Evolutionary conservation across 2,888 invertebrate species (phyloP), one percentile per base, ranked within the genome.

Genomic region (Amphiduros pacificus): DNA sequence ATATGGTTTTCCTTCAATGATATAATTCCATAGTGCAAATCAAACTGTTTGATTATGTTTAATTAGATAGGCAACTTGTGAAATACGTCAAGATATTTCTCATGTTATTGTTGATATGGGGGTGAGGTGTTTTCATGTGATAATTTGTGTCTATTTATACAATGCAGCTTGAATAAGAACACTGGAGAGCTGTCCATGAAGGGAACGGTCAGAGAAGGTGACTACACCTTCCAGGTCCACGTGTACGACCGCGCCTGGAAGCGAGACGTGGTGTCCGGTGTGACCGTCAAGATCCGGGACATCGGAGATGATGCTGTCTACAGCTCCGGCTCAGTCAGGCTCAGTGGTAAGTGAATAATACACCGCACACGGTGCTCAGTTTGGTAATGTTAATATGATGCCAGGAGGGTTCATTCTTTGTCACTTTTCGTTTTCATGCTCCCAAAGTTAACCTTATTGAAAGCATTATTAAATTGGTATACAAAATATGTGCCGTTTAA

Each of bases 131-230:
- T n/a, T n/a, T n/a, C n/a, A n/a, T n/a, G n/a, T n/a, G n/a, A n/a
- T n/a, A n/a, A n/a, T n/a, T n/a, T n/a, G n/a, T n/a, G n/a, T n/a
- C n/a, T n/a, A n/a, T n/a, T n/a, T n/a, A n/a, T n/a, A n/a, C n/a
- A n/a, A n/a, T 56, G 2, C 61, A 70, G 70, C 32, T 85, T 97
- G 29, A 91, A 95, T 79, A 91, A 92, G 81, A 92, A 93, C 78
- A 91, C 92, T 0, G 97, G 97, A 22, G 93, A 94, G 91, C 91
- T 99, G 72, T 92, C 91, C 66, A 97, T 98, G 95, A 89, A 89
- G 76, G 92, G 93, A 70, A 93, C 93, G 64, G 94, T 95, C 0
- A 88, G 90, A 70, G 92, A 93, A 77, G 96, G 96, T 28, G 89
- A 74, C 89, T 95, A 94, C 77, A 77, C 86, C 22, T 85, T 96